Conservation (phyloP, 2,113 vertebrate species). For the Nyctibius bracteatus region DNA sequence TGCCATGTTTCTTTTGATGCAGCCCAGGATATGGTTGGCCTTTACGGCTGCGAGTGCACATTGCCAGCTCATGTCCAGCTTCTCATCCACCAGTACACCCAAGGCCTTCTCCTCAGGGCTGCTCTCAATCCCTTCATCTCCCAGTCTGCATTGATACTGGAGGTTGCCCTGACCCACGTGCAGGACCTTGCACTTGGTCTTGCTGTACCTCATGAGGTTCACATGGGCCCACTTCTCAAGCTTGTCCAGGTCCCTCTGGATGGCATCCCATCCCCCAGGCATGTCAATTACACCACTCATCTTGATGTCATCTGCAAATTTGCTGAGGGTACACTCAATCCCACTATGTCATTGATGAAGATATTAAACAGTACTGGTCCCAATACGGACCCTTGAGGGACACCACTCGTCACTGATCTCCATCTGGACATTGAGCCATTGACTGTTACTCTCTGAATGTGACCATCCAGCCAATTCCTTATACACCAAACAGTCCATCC, state of each 20-base stretch:
- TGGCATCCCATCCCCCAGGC: neutral
- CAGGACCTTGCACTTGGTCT: neutral
- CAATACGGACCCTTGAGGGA: neutral
- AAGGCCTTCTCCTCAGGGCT: neutral
- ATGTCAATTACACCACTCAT: fast-evolving
- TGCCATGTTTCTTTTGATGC: fast-evolving
- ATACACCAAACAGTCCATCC: neutral
- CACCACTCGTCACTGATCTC: fast-evolving
- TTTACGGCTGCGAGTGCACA: neutral
- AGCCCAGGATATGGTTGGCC: neutral
- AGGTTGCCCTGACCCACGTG: neutral
- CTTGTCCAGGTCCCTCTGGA: neutral
- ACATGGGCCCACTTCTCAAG: fast-evolving
- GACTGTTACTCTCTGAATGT: neutral
- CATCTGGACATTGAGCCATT: neutral
- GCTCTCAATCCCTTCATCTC: neutral
- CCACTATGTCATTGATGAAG: neutral
- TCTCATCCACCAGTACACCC: fast-evolving
- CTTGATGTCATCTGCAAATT: neutral
- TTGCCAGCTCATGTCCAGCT: fast-evolving
- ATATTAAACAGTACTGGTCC: neutral
- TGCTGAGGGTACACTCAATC: neutral
- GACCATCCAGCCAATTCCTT: neutral
- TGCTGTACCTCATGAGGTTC: neutral
- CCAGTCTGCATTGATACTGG: fast-evolving